Evolutionary conservation across 2,888 invertebrate species (phyloP).

Genomic region (Gibbula magus): DNA sequence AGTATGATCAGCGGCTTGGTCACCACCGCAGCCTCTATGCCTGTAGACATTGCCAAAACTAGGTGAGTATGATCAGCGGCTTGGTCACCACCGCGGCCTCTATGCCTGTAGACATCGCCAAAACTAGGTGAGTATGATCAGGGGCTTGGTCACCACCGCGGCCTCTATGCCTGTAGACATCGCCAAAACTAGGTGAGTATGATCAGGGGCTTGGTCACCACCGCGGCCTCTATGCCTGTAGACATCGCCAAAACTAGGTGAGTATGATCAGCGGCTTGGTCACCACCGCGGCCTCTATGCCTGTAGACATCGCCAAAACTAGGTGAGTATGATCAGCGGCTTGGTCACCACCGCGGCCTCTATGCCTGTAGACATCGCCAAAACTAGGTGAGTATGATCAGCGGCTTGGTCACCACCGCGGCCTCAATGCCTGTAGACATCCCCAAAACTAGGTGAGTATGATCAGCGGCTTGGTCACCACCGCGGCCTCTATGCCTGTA

Average conservation of each 20-base stretch:
- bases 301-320: constrained; percentile 98
- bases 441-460: constrained; percentile 95
- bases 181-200: constrained; percentile 95
- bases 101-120: constrained; percentile 99
- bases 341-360: constrained; percentile 96
- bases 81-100: constrained; percentile 96
- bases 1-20: constrained; percentile 98
- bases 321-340: constrained; percentile 97
- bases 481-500: constrained; percentile 97
- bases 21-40: constrained; percentile 98
- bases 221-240: constrained; percentile 97
- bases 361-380: constrained; percentile 99
- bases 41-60: constrained; percentile 98
- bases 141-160: constrained; percentile 95
- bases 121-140: constrained; percentile 98
- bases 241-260: constrained; percentile 97
- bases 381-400: constrained; percentile 98
- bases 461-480: constrained; percentile 97
- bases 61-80: constrained; percentile 97
- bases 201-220: constrained; percentile 97
- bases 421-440: constrained; percentile 99
- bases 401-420: constrained; percentile 95
- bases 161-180: constrained; percentile 99
- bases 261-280: constrained; percentile 98
- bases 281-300: constrained; percentile 98